These are phyloP conservation scores for Neogobius melanostomus DNA, from an alignment of 2,113 vertebrate genomes.

Conservation along the genomic window DNA sequence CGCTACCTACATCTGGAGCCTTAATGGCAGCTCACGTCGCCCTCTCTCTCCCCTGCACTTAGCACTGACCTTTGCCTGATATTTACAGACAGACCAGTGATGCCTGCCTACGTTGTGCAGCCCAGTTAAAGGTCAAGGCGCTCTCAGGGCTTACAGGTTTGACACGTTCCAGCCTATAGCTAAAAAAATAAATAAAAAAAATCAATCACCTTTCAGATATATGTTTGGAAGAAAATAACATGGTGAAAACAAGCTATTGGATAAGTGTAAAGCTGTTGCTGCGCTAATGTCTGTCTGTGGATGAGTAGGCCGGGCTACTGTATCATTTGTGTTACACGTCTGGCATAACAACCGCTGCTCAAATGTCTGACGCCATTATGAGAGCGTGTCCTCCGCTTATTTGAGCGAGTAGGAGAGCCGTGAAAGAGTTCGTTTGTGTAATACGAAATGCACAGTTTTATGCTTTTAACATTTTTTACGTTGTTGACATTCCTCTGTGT, in stretches of 20 bases:
- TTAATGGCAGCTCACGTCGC: conserved; percentile 19
- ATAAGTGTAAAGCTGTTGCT: conserved; percentile 16
- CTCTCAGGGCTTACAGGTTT: conserved; percentile 44
- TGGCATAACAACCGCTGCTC: conserved; percentile 38
- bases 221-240: conserved; percentile 2
- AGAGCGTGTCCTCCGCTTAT: conserved; percentile 50
- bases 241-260: background rate
- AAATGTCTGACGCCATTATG: conserved; percentile 27
- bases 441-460: conserved; percentile 22
- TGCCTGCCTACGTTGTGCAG: conserved; percentile 59
- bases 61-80: conserved; percentile 58
- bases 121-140: conserved; percentile 60
- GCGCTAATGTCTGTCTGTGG: conserved; percentile 29
- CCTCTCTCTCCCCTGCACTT: conserved; percentile 21
- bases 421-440: conserved; percentile 26
- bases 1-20: background rate
- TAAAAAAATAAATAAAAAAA: conserved; percentile 29
- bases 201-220: conserved; percentile 63
- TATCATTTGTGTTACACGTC: conserved; percentile 29
- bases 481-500: too few relatives aligned
- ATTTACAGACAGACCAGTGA: conserved; percentile 57
- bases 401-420: conserved; percentile 37
- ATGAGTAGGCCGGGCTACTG: conserved; percentile 17
- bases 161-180: conserved; percentile 44
- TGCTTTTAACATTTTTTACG: conserved; percentile 6